Conservation (phyloP, 2,113 vertebrate species). For the Saimiri boliviensis region DNA sequence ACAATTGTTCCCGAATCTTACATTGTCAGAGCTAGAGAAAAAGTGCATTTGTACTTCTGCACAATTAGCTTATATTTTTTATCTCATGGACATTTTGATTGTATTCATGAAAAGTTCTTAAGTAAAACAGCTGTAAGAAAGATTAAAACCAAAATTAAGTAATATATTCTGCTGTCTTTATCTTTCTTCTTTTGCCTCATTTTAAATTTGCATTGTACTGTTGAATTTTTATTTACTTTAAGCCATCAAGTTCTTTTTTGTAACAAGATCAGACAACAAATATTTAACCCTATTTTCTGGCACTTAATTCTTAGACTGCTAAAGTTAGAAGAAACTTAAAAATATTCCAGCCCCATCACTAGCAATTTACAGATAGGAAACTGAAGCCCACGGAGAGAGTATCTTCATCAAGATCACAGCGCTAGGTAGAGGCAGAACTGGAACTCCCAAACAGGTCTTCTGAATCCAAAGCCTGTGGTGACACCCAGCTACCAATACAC, state of each 20-base stretch:
- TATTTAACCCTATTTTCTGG: neutral
- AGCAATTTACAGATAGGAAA: neutral
- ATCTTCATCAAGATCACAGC: neutral
- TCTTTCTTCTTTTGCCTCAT: neutral
- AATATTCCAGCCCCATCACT: neutral
- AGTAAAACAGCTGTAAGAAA: constrained; percentile 2
- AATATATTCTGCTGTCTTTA: neutral
- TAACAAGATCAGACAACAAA: constrained; percentile 30
- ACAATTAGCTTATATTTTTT: neutral
- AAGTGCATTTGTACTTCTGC: neutral
- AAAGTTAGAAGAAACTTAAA: constrained; percentile 8
- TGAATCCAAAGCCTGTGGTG: neutral
- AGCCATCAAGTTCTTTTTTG: neutral
- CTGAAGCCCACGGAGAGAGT: neutral
- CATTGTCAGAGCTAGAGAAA: neutral
- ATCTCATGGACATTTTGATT: neutral
- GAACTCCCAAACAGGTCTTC: neutral
- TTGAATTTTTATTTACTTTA: neutral
- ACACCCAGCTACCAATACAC: neutral
- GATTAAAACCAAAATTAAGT: neutral
- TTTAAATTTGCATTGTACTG: constrained; percentile 10
- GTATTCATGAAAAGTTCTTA: neutral
- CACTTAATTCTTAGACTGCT: neutral
- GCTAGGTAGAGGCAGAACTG: neutral
- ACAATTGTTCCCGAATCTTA: neutral